A percentile compares a stretch with the other conserved stretches of the same genome.
Evolutionary conservation across 2,113 vertebrate genomes (phyloP).

Genomic region (Aphelocoma coerulescens): DNA sequence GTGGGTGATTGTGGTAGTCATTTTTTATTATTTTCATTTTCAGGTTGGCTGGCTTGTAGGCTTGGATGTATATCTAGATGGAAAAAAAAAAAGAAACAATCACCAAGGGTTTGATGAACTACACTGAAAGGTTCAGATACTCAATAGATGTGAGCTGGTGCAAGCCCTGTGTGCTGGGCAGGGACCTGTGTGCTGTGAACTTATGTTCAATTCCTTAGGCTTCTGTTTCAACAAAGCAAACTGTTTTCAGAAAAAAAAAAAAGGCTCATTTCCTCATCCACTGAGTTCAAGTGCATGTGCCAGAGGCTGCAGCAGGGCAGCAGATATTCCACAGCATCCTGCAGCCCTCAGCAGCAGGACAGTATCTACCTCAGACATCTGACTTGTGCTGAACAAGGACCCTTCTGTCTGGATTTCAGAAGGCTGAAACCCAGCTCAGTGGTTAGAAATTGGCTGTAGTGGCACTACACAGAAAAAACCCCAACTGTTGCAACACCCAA

Average conservation of each 20-base stretch:
- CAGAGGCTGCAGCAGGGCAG: background rate
- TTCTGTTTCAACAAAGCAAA: background rate
- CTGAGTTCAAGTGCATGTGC: background rate
- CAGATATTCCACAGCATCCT: background rate
- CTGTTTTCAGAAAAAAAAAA: background rate
- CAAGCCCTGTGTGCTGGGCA: background rate
- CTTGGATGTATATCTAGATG: constrained; percentile 90
- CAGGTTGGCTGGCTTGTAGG: constrained; percentile 82
- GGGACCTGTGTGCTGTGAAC: background rate
- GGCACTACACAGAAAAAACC: background rate
- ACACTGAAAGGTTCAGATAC: background rate
- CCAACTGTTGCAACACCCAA: background rate
- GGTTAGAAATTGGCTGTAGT: background rate
- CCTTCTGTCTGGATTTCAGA: constrained; percentile 23
- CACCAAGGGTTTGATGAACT: background rate
- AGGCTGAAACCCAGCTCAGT: background rate
- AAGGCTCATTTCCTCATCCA: background rate
- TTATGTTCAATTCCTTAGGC: background rate
- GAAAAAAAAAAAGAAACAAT: background rate
- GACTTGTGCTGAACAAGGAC: background rate
- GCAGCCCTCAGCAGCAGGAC: background rate
- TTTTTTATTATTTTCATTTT: constrained; percentile 90
- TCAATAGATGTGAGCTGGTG: background rate
- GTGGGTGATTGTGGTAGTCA: constrained; percentile 83
- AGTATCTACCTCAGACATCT: constrained; percentile 7